Conservation (phyloP, 2,113 vertebrate species). For the Garra rufa region DNA sequence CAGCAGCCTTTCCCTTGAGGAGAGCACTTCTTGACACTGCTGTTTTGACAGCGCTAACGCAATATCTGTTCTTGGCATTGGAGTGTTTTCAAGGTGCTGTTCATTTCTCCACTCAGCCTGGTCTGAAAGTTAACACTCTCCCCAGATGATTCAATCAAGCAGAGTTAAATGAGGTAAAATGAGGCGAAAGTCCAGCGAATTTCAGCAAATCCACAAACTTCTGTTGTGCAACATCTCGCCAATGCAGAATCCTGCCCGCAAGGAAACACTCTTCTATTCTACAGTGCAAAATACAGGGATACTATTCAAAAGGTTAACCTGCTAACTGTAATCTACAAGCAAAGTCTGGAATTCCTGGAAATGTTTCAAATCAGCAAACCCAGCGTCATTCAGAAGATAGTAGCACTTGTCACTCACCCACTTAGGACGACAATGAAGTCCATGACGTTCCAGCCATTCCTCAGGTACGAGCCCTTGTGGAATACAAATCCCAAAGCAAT, state of each 20-base stretch:
- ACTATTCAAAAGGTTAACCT: background rate
- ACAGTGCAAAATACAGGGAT: background rate
- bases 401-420: conserved; percentile 82
- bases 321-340: background rate
- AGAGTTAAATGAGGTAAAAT: background rate
- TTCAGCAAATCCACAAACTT: conserved; percentile 12
- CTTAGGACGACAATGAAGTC: conserved; percentile 99
- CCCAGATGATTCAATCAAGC: conserved; percentile 25
- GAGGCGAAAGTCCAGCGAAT: background rate
- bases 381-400: background rate
- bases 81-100: conserved; percentile 8
- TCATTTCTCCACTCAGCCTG: conserved; percentile 17
- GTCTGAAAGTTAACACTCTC: conserved; percentile 20
- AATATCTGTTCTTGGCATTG: conserved; percentile 16
- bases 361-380: background rate
- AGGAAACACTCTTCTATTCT: background rate
- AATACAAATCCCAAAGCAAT: conserved; percentile 96
- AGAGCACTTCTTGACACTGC: background rate
- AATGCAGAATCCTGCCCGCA: background rate
- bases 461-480: conserved; percentile 97
- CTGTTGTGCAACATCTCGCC: background rate
- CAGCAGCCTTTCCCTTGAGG: conserved; percentile 25
- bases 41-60: conserved; percentile 7
- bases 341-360: background rate
- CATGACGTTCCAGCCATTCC: conserved; percentile 99